Percentiles rank a stretch among this genome's conserved stretches.
phyloP scores from a whole-genome alignment of 2,888 invertebrate genomes.

The Lordiphosa andalusiaca region DNA sequence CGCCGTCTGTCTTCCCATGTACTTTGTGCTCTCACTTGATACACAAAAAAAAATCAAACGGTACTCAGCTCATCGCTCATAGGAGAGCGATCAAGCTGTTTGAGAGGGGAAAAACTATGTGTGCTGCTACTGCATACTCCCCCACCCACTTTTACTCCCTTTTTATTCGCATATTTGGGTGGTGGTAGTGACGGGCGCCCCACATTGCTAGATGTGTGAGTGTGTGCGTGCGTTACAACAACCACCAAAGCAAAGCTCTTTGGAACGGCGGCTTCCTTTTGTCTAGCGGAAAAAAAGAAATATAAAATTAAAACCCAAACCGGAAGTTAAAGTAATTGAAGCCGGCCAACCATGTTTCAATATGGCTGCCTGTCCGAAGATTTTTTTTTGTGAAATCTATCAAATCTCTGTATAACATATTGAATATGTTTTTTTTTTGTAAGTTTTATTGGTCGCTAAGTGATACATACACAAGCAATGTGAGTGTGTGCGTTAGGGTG shows the following conservation, averaged over 20 bases:
- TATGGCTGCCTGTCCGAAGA: constrained; percentile 57
- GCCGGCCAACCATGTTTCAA: constrained; percentile 52
- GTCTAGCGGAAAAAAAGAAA: constrained; percentile 51
- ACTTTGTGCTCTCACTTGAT: constrained; percentile 40
- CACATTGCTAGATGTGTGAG: constrained; percentile 39
- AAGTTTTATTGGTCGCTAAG: constrained; percentile 55
- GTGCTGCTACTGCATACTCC: constrained; percentile 22
- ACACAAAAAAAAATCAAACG: constrained; percentile 38
- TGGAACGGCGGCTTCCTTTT: constrained; percentile 60
- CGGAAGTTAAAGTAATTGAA: constrained; percentile 51
- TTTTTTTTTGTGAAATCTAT: constrained; percentile 34
- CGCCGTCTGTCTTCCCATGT: constrained; percentile 16
- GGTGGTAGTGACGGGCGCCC: constrained; percentile 56
- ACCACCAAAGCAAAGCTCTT: constrained; percentile 65
- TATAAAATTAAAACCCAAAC: constrained; percentile 36
- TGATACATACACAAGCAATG: constrained; percentile 59
- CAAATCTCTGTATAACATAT: constrained; percentile 13
- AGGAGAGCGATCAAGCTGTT: constrained; percentile 57
- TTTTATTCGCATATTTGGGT: constrained; percentile 41
- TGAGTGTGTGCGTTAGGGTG: constrained; percentile 27
- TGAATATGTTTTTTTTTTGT: constrained; percentile 31
- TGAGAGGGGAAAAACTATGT: constrained; percentile 16
- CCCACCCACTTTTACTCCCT: constrained; percentile 48
- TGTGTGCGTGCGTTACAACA: constrained; percentile 54
- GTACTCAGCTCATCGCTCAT: constrained; percentile 31